Evolutionary conservation across 2,113 vertebrate species (phyloP).

Genomic region (Mustela nigripes): DNA sequence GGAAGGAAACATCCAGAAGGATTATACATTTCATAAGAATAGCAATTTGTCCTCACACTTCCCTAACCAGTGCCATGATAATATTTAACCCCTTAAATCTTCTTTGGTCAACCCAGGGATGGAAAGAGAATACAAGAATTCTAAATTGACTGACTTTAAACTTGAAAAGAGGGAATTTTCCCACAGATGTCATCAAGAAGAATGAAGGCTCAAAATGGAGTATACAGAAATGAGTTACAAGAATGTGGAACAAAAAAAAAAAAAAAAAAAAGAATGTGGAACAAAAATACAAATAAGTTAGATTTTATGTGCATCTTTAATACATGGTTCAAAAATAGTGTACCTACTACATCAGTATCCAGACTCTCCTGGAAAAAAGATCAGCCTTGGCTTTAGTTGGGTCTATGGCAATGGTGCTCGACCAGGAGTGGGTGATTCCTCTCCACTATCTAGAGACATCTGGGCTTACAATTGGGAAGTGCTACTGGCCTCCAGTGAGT

Average conservation of each 20-base stretch:
- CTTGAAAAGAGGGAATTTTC: neutral
- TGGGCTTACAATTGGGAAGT: neutral
- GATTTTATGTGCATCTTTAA: neutral
- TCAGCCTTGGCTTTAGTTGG: neutral
- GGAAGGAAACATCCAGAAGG: neutral
- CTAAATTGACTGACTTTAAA: neutral
- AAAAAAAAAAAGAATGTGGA: neutral
- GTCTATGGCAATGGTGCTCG: neutral
- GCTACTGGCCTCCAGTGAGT: neutral
- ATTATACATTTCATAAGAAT: neutral
- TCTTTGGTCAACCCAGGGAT: neutral
- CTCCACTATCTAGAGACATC: neutral
- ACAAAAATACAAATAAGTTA: constrained; percentile 3
- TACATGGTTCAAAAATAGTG: neutral
- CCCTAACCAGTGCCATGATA: neutral
- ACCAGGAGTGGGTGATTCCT: neutral
- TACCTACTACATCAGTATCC: neutral
- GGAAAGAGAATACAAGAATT: neutral
- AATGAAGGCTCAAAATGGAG: neutral
- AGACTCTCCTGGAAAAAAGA: neutral
- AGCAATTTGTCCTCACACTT: neutral
- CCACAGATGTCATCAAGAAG: neutral
- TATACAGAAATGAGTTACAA: neutral
- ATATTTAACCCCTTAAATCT: neutral
- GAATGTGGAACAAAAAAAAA: too few relatives aligned